Evolutionary conservation across 2,888 invertebrate genomes (phyloP).

Genomic region (Polymixis flavicincta): DNA sequence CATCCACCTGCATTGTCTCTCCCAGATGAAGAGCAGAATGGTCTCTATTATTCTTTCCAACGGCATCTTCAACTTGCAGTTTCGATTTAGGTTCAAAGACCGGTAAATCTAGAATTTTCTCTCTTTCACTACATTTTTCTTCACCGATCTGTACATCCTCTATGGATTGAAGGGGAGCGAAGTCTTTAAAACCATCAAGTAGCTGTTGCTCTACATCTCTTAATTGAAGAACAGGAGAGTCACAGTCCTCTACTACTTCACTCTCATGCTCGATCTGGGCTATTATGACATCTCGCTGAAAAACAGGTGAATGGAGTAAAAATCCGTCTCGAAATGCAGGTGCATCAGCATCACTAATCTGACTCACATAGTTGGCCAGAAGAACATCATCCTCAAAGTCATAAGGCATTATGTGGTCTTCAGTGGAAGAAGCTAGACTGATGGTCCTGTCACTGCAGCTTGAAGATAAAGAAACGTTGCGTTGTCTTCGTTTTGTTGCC

Average conservation of each 20-base stretch:
- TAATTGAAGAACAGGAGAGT: neutral
- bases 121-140: too few relatives aligned
- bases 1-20: conserved; percentile 11
- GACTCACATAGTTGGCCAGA: too few relatives aligned
- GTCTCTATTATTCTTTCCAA: too few relatives aligned
- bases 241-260: neutral
- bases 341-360: too few relatives aligned
- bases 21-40: too few relatives aligned
- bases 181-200: conserved; percentile 5
- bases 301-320: too few relatives aligned
- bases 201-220: conserved; percentile 13
- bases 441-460: conserved; percentile 30
- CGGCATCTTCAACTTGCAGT: too few relatives aligned
- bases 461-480: conserved; percentile 20
- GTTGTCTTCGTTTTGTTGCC: conserved; percentile 21
- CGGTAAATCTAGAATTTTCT: neutral
- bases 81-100: too few relatives aligned
- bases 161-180: conserved; percentile 13
- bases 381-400: conserved; percentile 16
- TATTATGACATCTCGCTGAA: too few relatives aligned
- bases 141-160: too few relatives aligned
- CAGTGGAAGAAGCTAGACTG: conserved; percentile 34
- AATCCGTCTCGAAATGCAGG: too few relatives aligned
- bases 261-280: conserved; percentile 4
- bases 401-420: too few relatives aligned